Evolutionary conservation across 1,140 invertebrate species (phyloP).

Genomic region (Nephotettix cincticeps): DNA sequence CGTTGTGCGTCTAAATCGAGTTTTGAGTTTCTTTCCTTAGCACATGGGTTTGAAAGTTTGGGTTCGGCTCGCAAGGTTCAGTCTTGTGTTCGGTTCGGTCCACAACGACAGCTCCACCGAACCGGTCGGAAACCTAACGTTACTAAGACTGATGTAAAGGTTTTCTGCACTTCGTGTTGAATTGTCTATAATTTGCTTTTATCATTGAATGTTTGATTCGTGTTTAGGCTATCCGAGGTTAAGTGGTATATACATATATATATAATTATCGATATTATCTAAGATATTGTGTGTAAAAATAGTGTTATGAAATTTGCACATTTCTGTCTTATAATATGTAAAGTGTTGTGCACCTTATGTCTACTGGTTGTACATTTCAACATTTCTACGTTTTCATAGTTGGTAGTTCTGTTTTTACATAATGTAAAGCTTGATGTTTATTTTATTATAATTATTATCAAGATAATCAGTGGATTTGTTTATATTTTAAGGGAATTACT

Average conservation of each 20-base stretch:
- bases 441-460: constrained; percentile 6
- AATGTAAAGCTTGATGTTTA: constrained; percentile 20
- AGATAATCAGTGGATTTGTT: background rate
- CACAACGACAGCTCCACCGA: constrained; percentile 13
- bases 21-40: constrained; percentile 6
- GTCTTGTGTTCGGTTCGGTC: constrained; percentile 18
- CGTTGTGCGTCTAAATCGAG: constrained; percentile 15
- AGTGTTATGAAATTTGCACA: constrained; percentile 26
- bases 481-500: constrained; percentile 6
- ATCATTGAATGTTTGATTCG: constrained; percentile 21
- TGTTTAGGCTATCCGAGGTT: constrained; percentile 19
- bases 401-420: constrained; percentile 14
- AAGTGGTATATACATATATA: constrained; percentile 21
- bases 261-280: constrained; percentile 26
- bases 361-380: constrained; percentile 22
- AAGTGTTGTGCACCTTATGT: constrained; percentile 26
- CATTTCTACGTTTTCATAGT: constrained; percentile 20
- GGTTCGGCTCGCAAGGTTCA: constrained; percentile 19
- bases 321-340: constrained; percentile 25
- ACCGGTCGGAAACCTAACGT: constrained; percentile 22
- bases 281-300: constrained; percentile 28
- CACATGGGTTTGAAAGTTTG: constrained; percentile 18
- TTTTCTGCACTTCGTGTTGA: constrained; percentile 23
- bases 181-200: constrained; percentile 23
- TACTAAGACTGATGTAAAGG: constrained; percentile 23